A percentile compares a stretch with the other conserved stretches of the same genome.
These are phyloP conservation scores for Orgyia antiqua DNA, from an alignment of 2,888 invertebrate genomes.

Conservation along the genomic window DNA sequence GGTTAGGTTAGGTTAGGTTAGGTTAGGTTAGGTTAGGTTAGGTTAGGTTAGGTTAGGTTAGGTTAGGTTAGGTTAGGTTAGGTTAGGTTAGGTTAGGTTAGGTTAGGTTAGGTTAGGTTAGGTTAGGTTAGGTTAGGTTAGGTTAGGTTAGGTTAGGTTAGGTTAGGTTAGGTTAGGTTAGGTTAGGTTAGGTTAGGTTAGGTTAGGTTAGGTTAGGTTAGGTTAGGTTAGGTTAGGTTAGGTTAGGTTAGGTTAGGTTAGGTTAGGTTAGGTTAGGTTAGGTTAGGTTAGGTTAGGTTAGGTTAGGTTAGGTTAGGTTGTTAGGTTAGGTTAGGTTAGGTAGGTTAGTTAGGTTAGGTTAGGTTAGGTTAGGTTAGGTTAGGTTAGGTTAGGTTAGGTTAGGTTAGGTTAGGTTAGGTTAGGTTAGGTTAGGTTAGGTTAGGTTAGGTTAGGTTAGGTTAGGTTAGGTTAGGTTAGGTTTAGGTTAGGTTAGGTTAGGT, in stretches of 20 bases:
- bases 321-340: slow-evolving; percentile 16
- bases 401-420: slow-evolving; percentile 17
- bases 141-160: slow-evolving; percentile 11
- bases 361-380: slow-evolving; percentile 24
- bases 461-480: slow-evolving; percentile 21
- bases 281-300: slow-evolving; percentile 22
- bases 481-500: slow-evolving; percentile 19
- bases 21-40: slow-evolving; percentile 6
- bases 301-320: slow-evolving; percentile 18
- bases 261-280: slow-evolving; percentile 25
- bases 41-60: slow-evolving; percentile 11
- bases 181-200: slow-evolving; percentile 10
- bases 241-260: slow-evolving; percentile 11
- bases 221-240: slow-evolving; percentile 12
- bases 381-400: slow-evolving; percentile 24
- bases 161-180: slow-evolving; percentile 11
- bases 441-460: slow-evolving; percentile 17
- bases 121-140: slow-evolving; percentile 10
- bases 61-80: slow-evolving; percentile 10
- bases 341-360: slow-evolving; percentile 14
- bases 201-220: slow-evolving; percentile 21
- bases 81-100: slow-evolving; percentile 4
- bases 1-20: slow-evolving; percentile 10
- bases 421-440: slow-evolving; percentile 27
- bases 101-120: slow-evolving; percentile 8